Conservation (phyloP, 2,113 vertebrate genomes). For the Mormyrus lacerda region DNA sequence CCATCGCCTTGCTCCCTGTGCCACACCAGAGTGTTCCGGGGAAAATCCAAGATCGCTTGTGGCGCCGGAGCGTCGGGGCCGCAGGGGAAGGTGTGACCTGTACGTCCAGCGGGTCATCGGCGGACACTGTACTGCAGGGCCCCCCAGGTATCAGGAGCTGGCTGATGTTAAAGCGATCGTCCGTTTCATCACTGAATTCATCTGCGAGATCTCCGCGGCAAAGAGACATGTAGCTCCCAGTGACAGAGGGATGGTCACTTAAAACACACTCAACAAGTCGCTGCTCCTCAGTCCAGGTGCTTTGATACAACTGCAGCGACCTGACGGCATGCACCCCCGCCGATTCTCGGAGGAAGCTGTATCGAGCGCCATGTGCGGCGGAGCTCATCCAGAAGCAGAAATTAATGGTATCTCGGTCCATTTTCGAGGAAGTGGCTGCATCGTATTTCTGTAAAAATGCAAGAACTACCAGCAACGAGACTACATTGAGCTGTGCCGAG, state of each 20-base stretch:
- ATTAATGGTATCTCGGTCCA: slow-evolving; percentile 12
- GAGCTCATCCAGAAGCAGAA: slow-evolving; percentile 47
- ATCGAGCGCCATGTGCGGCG: slow-evolving; percentile 26
- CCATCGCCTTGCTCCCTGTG: slow-evolving; percentile 64
- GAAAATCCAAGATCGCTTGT: slow-evolving; percentile 68
- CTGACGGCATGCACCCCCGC: background rate
- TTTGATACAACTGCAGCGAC: slow-evolving; percentile 49
- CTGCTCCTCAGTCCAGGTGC: slow-evolving; percentile 51
- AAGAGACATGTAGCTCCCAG: slow-evolving; percentile 35
- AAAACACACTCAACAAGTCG: slow-evolving; percentile 50
- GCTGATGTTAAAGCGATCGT: slow-evolving; percentile 17
- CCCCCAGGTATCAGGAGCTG: slow-evolving; percentile 23
- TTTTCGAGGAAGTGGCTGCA: background rate
- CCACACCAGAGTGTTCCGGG: slow-evolving; percentile 87
- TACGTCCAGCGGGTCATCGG: background rate
- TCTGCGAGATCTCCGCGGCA: slow-evolving; percentile 41
- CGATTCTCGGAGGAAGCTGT: slow-evolving; percentile 51
- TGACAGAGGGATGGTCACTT: slow-evolving; percentile 38
- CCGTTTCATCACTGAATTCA: slow-evolving; percentile 29
- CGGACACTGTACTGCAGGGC: slow-evolving; percentile 31
- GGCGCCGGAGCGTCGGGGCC: slow-evolving; percentile 24
- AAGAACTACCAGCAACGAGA: background rate
- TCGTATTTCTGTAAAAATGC: background rate
- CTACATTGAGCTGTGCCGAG: background rate
- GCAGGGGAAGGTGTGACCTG: background rate